Percentiles rank a stretch among this genome's conserved stretches.
phyloP scores from a whole-genome alignment of 2,888 invertebrate species.

The Heliconius erato region DNA sequence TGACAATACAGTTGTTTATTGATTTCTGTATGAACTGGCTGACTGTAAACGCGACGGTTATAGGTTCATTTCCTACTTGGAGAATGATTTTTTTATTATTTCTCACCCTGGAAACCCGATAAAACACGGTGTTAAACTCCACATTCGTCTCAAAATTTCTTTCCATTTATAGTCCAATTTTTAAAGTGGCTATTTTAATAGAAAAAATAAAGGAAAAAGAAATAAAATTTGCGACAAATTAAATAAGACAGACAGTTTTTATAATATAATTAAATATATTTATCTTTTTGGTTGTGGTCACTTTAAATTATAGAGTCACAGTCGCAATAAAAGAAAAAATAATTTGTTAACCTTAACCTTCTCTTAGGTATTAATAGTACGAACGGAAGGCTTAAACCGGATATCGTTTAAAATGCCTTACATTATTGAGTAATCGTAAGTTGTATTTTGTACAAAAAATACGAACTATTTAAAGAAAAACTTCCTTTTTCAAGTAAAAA shows the following conservation, averaged over 20 bases:
- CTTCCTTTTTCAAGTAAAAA: neutral
- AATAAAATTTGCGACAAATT: neutral
- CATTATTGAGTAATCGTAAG: slow-evolving; percentile 2
- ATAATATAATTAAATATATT: neutral
- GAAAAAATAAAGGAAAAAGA: neutral
- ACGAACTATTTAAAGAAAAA: neutral
- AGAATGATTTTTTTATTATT: neutral
- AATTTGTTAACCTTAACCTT: slow-evolving; percentile 21
- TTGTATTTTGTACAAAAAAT: neutral
- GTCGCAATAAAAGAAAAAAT: slow-evolving; percentile 17
- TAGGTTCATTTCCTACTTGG: neutral
- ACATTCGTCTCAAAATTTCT: no score
- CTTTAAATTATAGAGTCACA: slow-evolving; percentile 20
- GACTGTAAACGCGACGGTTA: neutral
- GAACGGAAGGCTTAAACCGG: slow-evolving; percentile 27
- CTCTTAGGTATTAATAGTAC: slow-evolving; percentile 22
- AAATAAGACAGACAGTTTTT: neutral
- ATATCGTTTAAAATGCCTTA: slow-evolving; percentile 18
- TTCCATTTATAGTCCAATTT: no score
- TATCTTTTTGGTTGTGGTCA: slow-evolving; percentile 5
- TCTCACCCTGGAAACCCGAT: neutral
- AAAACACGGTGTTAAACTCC: neutral
- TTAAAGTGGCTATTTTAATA: no score
- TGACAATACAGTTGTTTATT: neutral
- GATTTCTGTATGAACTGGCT: neutral